Evolutionary conservation across 2,113 vertebrate genomes (phyloP).

Genomic region (Bostrychus sinensis): DNA sequence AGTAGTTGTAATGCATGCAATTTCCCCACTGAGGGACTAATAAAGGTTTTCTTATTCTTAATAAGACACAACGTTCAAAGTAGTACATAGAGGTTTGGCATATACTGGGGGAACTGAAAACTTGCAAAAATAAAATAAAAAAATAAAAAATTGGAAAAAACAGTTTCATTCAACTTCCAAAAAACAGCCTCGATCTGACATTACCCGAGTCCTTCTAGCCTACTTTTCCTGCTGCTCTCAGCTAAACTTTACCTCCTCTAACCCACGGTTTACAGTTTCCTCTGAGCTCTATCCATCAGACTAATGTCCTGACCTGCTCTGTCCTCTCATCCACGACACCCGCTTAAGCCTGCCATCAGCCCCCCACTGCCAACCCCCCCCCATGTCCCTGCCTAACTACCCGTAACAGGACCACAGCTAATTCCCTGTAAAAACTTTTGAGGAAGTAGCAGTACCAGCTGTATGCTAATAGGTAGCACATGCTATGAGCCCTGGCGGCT

Average conservation of each 20-base stretch:
- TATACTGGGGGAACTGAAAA: neutral
- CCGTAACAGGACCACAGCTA: constrained; percentile 58
- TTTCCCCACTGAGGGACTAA: too few species aligned
- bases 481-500: constrained; percentile 56
- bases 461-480: constrained; percentile 73
- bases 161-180: too few species aligned
- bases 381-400: constrained; percentile 46
- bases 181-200: neutral
- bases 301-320: constrained; percentile 41
- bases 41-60: too few species aligned
- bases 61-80: too few species aligned
- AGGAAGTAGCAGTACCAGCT: constrained; percentile 66
- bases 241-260: constrained; percentile 38
- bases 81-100: too few species aligned
- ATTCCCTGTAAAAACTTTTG: constrained; percentile 67
- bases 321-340: constrained; percentile 45
- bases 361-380: constrained; percentile 19
- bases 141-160: too few species aligned
- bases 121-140: too few species aligned
- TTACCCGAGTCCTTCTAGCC: neutral
- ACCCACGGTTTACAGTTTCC: constrained; percentile 35
- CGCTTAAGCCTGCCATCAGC: constrained; percentile 46
- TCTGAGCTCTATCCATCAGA: constrained; percentile 52
- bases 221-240: constrained; percentile 4
- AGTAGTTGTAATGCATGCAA: too few species aligned